These are phyloP conservation scores for Catocala fraxini DNA, from an alignment of 2,888 invertebrate genomes.

Conservation along the genomic window DNA sequence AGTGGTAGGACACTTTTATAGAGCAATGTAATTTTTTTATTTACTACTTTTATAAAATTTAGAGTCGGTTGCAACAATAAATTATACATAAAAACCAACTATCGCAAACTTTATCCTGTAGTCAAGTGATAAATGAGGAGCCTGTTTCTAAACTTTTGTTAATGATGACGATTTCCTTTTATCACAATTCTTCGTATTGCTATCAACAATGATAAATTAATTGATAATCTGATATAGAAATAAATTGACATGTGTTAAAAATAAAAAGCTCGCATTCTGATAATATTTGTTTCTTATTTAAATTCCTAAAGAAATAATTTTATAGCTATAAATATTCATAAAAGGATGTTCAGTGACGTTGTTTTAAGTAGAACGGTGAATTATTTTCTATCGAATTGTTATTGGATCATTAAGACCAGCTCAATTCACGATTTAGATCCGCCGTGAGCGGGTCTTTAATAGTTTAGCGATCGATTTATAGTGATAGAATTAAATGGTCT, in stretches of 20 bases:
- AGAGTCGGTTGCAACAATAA: no score
- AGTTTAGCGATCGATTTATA: constrained; percentile 44
- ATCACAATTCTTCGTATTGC: constrained; percentile 1
- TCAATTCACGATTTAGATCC: constrained; percentile 36
- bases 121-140: constrained; percentile 33
- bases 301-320: neutral
- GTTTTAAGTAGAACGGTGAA: constrained; percentile 10
- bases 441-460: constrained; percentile 39
- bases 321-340: neutral
- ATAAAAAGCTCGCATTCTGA: no score
- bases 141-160: constrained; percentile 14
- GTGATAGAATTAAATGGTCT: constrained; percentile 43
- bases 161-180: constrained; percentile 15
- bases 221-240: no score
- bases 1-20: no score
- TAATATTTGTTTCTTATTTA: no score
- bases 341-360: neutral
- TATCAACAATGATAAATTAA: no score
- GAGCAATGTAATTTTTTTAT: no score
- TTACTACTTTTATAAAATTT: no score
- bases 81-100: constrained; percentile 22
- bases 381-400: constrained; percentile 24
- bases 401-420: constrained; percentile 35
- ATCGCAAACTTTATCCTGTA: constrained; percentile 17
- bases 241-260: no score